Percentiles rank a stretch among this genome's conserved stretches.
Evolutionary conservation across 2,888 invertebrate genomes (phyloP).

Genomic region (Rotaria macrura): DNA sequence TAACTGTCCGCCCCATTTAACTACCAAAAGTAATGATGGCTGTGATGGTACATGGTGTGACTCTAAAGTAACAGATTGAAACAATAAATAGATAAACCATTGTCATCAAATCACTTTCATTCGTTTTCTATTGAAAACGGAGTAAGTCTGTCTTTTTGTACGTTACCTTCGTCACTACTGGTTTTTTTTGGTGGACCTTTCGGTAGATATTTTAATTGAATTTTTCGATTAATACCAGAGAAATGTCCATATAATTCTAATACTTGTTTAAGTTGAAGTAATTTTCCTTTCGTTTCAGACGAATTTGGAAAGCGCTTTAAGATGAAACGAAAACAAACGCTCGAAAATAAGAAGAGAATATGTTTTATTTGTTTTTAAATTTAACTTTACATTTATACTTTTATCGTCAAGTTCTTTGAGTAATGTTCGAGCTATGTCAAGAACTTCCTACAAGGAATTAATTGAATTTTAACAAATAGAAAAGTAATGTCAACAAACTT

Average conservation of each 20-base stretch:
- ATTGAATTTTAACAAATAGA: neutral
- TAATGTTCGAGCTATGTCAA: slow-evolving; percentile 84
- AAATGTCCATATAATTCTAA: slow-evolving; percentile 99
- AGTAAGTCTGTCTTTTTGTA: slow-evolving; percentile 52
- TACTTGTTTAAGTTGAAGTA: slow-evolving; percentile 91
- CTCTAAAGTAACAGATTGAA: neutral
- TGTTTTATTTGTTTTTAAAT: too few species aligned
- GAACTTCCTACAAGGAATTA: slow-evolving; percentile 53
- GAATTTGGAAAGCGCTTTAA: neutral
- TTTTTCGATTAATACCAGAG: slow-evolving; percentile 97
- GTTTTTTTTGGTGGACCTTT: slow-evolving; percentile 72
- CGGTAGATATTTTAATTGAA: slow-evolving; percentile 97
- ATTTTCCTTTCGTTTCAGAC: slow-evolving; percentile 83
- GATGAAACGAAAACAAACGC: neutral
- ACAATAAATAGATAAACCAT: too few species aligned
- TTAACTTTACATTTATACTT: slow-evolving; percentile 44
- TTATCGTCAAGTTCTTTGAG: slow-evolving; percentile 60
- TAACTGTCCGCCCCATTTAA: slow-evolving; percentile 98
- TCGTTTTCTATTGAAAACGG: too few species aligned
- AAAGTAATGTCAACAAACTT: slow-evolving; percentile 44
- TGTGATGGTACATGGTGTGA: slow-evolving; percentile 52
- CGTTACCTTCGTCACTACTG: slow-evolving; percentile 34
- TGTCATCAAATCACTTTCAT: too few species aligned
- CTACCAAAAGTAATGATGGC: slow-evolving; percentile 82
- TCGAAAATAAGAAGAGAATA: neutral